Conservation (phyloP, 2,113 vertebrate genomes). For the Pavo muticus region DNA sequence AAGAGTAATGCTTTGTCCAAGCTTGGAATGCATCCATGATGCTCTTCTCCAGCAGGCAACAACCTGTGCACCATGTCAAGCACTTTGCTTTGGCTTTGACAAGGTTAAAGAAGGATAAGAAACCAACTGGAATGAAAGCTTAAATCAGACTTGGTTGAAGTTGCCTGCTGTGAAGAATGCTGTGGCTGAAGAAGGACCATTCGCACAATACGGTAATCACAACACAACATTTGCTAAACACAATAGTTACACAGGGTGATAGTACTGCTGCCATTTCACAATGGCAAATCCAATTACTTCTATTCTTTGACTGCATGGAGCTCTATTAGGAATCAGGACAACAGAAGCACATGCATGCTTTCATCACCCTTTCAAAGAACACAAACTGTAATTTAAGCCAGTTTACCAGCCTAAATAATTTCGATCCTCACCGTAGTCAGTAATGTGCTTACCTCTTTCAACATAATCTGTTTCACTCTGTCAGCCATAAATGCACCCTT, state of each 20-base stretch:
- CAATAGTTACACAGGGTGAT: background rate
- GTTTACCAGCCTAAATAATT: background rate
- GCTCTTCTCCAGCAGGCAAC: background rate
- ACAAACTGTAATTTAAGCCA: background rate
- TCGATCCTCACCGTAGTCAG: background rate
- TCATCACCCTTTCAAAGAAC: background rate
- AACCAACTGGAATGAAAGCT: background rate
- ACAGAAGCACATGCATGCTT: conserved; percentile 4
- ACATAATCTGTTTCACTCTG: background rate
- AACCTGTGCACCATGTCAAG: background rate
- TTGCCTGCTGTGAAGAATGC: background rate
- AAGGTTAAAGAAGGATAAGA: background rate
- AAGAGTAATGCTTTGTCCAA: background rate
- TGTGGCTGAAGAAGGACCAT: background rate
- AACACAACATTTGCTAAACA: conserved; percentile 15
- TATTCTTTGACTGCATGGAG: background rate
- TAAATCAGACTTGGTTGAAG: conserved; percentile 17
- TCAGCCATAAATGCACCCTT: background rate
- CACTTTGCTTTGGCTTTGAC: background rate
- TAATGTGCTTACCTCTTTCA: background rate
- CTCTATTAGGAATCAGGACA: background rate
- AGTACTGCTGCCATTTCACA: background rate
- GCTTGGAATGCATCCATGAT: background rate
- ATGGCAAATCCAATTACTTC: conserved; percentile 7
- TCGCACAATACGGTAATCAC: background rate